Percentiles rank a stretch among this genome's conserved stretches.
Conservation (phyloP, 2,797 vertebrate species). For the Rhynchotus rufescens region DNA sequence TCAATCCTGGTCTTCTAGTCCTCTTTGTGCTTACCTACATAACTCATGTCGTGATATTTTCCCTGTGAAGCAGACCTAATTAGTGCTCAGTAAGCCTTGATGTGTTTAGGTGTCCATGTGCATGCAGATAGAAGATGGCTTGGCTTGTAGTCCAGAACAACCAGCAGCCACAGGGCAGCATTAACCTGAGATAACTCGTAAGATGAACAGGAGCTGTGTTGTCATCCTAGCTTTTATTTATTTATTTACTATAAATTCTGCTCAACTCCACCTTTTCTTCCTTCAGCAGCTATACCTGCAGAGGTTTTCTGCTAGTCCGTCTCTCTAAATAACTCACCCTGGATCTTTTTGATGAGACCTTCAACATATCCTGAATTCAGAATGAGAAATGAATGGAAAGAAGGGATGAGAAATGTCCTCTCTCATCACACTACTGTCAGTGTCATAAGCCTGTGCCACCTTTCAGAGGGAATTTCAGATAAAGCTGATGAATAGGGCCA, state of each 20-base stretch:
- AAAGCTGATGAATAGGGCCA: neutral
- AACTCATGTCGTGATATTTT: neutral
- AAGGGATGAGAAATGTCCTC: conserved; percentile 2
- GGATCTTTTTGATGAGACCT: neutral
- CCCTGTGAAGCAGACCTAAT: neutral
- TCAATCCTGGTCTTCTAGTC: neutral
- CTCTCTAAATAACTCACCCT: neutral
- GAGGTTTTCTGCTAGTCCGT: neutral
- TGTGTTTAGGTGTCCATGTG: neutral
- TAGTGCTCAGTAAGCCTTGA: neutral
- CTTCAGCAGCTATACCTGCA: neutral
- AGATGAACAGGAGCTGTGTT: neutral
- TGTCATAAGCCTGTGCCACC: neutral
- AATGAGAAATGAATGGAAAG: neutral
- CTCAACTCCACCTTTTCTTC: neutral
- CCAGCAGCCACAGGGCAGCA: neutral
- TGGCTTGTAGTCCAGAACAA: neutral
- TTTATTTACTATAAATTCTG: neutral
- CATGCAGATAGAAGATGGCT: neutral
- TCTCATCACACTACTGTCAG: neutral
- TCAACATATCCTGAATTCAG: neutral
- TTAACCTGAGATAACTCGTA: neutral
- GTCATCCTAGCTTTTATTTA: neutral
- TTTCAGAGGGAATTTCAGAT: conserved; percentile 1
- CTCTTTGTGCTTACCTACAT: neutral